These are phyloP conservation scores for Leptinotarsa juncta DNA, from an alignment of 2,888 invertebrate species.

Conservation along the genomic window DNA sequence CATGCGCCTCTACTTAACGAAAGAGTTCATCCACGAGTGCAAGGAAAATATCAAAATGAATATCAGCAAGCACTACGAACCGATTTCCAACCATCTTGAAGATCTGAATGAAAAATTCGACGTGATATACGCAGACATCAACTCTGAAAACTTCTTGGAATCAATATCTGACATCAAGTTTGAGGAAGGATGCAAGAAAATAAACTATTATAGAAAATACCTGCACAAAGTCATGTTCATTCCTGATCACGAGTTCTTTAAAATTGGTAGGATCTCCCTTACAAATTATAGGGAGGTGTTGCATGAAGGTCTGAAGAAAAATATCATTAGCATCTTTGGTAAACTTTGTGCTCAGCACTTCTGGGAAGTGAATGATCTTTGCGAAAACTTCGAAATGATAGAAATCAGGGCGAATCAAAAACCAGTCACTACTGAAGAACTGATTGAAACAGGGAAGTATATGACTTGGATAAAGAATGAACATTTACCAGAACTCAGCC, in stretches of 20 bases:
- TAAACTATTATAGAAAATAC: constrained; percentile 69
- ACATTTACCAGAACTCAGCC: constrained; percentile 75
- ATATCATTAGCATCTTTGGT: constrained; percentile 71
- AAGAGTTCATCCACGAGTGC: constrained; percentile 64
- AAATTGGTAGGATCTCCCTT: constrained; percentile 72
- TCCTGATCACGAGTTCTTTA: constrained; percentile 75
- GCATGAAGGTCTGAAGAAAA: constrained; percentile 69
- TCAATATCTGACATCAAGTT: constrained; percentile 67
- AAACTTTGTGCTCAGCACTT: constrained; percentile 74
- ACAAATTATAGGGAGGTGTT: constrained; percentile 72
- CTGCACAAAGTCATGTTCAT: constrained; percentile 72
- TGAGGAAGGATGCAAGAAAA: constrained; percentile 71
- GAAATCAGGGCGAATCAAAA: constrained; percentile 75
- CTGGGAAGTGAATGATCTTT: constrained; percentile 75
- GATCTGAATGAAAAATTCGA: constrained; percentile 69
- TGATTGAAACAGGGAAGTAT: constrained; percentile 77
- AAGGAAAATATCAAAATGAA: constrained; percentile 68
- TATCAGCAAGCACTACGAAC: constrained; percentile 69
- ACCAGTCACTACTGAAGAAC: constrained; percentile 82
- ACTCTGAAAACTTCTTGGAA: constrained; percentile 39
- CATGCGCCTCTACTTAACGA: constrained; percentile 53
- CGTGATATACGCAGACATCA: constrained; percentile 65
- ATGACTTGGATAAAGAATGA: constrained; percentile 81
- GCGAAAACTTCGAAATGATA: constrained; percentile 78
- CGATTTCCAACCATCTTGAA: constrained; percentile 69